Percentiles rank a stretch among this genome's conserved stretches.
These are phyloP conservation scores for Hylomyscus alleni DNA, from an alignment of 2,797 vertebrate species.

Conservation along the genomic window DNA sequence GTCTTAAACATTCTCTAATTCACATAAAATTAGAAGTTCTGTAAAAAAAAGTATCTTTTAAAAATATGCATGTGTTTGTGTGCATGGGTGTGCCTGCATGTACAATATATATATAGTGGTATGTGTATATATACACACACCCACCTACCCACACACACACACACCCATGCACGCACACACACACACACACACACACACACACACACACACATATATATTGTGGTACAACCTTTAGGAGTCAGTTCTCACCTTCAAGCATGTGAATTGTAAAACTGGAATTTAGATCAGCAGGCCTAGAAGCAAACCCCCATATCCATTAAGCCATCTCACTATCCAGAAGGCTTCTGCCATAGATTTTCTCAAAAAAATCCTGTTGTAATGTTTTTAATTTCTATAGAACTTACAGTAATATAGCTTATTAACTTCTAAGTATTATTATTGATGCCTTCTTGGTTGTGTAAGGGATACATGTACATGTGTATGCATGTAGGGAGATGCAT, in stretches of 20 bases:
- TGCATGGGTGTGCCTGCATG: not conserved
- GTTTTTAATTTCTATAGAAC: slow-evolving; percentile 6
- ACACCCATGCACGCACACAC: too few species aligned
- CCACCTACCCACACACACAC: too few species aligned
- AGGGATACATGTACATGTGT: not conserved
- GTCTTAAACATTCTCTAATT: not conserved
- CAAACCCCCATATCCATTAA: not conserved
- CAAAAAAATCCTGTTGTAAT: not conserved
- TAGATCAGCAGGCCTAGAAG: not conserved
- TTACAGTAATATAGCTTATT: not conserved
- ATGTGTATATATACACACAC: too few species aligned
- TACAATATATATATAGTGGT: too few species aligned
- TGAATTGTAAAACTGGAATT: not conserved
- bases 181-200: too few species aligned
- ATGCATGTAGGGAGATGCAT: too few species aligned
- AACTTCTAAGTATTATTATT: not conserved
- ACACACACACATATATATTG: too few species aligned
- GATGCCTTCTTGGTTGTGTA: not conserved
- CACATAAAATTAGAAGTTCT: not conserved
- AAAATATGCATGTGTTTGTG: not conserved
- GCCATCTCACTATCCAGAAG: not conserved
- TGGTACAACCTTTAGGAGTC: not conserved
- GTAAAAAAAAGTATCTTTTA: not conserved
- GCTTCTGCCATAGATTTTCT: not conserved
- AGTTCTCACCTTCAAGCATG: not conserved